These are phyloP conservation scores for Colostygia pectinataria DNA, from an alignment of 2,888 invertebrate species.

Conservation along the genomic window DNA sequence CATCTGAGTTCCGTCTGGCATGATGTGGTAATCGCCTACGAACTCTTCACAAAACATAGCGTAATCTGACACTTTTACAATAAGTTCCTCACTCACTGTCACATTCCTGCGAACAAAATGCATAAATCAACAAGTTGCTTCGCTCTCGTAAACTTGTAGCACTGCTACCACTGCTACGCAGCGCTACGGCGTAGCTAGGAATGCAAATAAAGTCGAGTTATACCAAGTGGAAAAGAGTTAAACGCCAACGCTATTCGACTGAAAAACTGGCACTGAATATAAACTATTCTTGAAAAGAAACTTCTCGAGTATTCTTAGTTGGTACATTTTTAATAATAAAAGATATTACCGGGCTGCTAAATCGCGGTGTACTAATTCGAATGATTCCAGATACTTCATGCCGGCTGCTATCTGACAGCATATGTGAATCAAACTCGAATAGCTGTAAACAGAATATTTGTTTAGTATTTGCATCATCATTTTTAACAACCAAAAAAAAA, in stretches of 20 bases:
- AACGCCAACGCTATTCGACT: no score
- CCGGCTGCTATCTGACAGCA: slow-evolving; percentile 95
- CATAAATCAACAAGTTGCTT: slow-evolving; percentile 4
- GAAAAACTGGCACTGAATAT: background rate
- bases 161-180: background rate
- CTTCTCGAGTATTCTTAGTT: no score
- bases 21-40: slow-evolving; percentile 91
- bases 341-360: slow-evolving; percentile 88
- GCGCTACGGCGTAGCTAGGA: background rate
- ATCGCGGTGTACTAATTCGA: slow-evolving; percentile 95
- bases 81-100: slow-evolving; percentile 90
- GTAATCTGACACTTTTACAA: slow-evolving; percentile 92
- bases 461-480: no score
- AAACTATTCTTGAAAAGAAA: background rate
- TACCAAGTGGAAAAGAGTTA: background rate
- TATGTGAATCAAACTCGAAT: slow-evolving; percentile 92
- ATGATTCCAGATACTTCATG: slow-evolving; percentile 95
- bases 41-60: slow-evolving; percentile 93
- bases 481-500: no score
- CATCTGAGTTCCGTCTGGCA: slow-evolving; percentile 90
- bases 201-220: no score
- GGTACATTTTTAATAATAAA: background rate
- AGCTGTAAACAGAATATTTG: slow-evolving; percentile 79
- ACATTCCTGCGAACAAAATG: slow-evolving; percentile 86
- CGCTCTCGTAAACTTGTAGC: slow-evolving; percentile 1